phyloP scores from a whole-genome alignment of 2,113 vertebrate genomes.

The Anas platyrhynchos region DNA sequence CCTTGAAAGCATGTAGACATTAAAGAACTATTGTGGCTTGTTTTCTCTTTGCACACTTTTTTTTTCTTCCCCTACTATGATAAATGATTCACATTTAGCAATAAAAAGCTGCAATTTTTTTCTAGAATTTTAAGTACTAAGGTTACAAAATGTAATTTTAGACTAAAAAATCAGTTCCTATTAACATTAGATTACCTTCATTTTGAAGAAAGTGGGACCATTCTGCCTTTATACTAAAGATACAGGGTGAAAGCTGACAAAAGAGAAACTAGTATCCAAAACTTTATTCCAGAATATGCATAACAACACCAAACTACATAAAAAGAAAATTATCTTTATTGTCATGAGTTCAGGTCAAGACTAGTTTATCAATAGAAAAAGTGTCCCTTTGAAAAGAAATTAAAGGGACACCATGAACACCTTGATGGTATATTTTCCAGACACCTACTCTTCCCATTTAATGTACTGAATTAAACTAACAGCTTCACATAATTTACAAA shows the following conservation, averaged over 20 bases:
- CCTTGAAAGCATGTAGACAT: neutral
- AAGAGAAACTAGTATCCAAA: neutral
- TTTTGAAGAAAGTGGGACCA: neutral
- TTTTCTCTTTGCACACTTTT: neutral
- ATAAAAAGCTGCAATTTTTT: neutral
- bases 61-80: neutral
- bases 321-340: neutral
- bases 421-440: conserved; percentile 23
- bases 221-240: neutral
- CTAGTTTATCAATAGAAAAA: neutral
- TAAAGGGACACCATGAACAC: neutral
- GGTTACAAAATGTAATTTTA: neutral
- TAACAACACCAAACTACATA: neutral
- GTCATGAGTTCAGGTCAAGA: neutral
- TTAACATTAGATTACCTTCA: neutral
- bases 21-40: neutral
- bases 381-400: neutral
- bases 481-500: conserved; percentile 70
- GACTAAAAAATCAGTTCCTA: neutral
- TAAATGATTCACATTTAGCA: neutral
- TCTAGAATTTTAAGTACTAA: neutral
- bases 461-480: conserved; percentile 59
- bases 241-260: neutral
- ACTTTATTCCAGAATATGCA: neutral
- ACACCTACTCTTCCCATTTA: conserved; percentile 47